Evolutionary conservation across 2,888 invertebrate species (phyloP).

Genomic region (Ganaspis brasiliensis): DNA sequence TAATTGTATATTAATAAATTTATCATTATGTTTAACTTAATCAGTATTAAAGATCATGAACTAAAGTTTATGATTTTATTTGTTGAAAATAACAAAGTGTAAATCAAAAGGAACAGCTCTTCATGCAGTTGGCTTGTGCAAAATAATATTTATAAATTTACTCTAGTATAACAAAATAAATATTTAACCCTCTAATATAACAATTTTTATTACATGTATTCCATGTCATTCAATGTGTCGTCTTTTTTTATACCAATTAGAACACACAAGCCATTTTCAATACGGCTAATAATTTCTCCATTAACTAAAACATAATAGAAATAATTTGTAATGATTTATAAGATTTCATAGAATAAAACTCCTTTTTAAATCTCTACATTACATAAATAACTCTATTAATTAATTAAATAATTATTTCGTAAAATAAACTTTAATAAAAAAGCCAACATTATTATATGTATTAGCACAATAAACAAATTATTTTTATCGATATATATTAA

Average conservation of each 20-base stretch:
- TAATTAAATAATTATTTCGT: no score
- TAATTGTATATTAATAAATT: no score
- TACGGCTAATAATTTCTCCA: constrained; percentile 89
- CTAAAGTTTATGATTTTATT: no score
- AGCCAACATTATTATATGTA: no score
- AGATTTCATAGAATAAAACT: no score
- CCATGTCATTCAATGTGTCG: constrained; percentile 90
- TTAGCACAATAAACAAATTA: no score
- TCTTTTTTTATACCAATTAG: constrained; percentile 90
- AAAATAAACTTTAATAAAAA: no score
- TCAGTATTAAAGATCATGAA: no score
- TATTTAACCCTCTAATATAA: no score
- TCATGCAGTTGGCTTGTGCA: not conserved
- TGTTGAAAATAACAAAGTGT: not conserved
- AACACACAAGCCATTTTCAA: constrained; percentile 93
- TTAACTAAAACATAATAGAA: constrained; percentile 84
- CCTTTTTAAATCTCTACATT: constrained; percentile 11
- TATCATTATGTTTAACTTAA: no score
- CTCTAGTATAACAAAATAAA: no score
- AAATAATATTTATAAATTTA: not conserved
- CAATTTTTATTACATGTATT: constrained; percentile 88
- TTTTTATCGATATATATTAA: no score
- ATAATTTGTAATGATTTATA: constrained; percentile 15
- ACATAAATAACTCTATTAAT: not conserved
- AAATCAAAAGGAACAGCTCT: not conserved